These are phyloP conservation scores for western clawed frog (Xenopus tropicalis) DNA, from an alignment of 2,113 vertebrate species.

Conservation along the genomic window DNA sequence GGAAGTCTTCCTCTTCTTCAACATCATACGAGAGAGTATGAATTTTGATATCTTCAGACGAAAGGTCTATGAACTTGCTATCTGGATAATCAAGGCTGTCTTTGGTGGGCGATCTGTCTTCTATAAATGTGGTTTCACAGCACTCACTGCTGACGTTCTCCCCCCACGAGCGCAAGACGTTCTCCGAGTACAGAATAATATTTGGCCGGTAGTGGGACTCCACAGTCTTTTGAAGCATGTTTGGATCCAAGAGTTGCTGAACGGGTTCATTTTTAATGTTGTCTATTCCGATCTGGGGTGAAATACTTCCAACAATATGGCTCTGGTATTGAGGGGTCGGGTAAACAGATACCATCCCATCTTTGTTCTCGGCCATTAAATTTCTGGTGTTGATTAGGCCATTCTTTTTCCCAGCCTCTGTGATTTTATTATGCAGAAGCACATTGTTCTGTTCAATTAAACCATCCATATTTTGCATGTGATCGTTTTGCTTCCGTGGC, in stretches of 20 bases:
- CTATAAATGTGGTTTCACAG: slow-evolving; percentile 93
- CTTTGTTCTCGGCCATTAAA: slow-evolving; percentile 69
- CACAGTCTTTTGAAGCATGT: slow-evolving; percentile 69
- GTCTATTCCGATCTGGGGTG: slow-evolving; percentile 54
- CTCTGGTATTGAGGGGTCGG: slow-evolving; percentile 78
- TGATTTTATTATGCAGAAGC: slow-evolving; percentile 58
- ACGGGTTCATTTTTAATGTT: slow-evolving; percentile 53
- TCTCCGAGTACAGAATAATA: slow-evolving; percentile 83
- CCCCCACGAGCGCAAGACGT: slow-evolving; percentile 73
- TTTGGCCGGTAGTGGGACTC: slow-evolving; percentile 74
- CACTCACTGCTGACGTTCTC: slow-evolving; percentile 72
- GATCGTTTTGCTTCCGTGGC: slow-evolving; percentile 22
- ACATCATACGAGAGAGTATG: slow-evolving; percentile 86
- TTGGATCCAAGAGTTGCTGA: slow-evolving; percentile 84
- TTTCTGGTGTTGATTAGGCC: slow-evolving; percentile 83
- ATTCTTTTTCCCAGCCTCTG: slow-evolving; percentile 68
- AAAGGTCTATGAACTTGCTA: slow-evolving; percentile 78
- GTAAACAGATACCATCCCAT: slow-evolving; percentile 76
- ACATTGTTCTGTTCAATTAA: slow-evolving; percentile 60
- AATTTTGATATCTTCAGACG: slow-evolving; percentile 78
- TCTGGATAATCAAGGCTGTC: slow-evolving; percentile 75
- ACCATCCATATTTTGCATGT: slow-evolving; percentile 61
- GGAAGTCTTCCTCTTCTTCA: slow-evolving; percentile 87
- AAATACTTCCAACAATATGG: slow-evolving; percentile 54
- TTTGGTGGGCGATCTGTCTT: slow-evolving; percentile 72